Evolutionary conservation across 2,113 vertebrate species (phyloP).

Genomic region (Labeo rohita): DNA sequence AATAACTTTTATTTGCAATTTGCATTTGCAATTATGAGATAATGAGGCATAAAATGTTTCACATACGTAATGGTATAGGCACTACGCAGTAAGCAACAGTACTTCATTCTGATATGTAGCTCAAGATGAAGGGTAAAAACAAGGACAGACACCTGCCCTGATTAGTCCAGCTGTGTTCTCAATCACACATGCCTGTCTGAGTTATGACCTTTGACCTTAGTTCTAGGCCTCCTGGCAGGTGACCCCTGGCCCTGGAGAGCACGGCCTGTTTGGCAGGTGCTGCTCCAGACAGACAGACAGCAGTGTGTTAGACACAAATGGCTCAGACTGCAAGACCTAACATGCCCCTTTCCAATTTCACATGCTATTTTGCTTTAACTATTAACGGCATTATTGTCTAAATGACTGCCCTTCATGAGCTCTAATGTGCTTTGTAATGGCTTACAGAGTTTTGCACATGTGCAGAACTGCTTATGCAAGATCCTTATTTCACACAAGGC

Average conservation of each 20-base stretch:
- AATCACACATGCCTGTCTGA: conserved; percentile 68
- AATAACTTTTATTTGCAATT: background rate
- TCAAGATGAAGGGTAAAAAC: background rate
- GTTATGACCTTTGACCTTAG: conserved; percentile 66
- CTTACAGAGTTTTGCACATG: conserved; percentile 7
- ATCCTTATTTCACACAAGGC: conserved; percentile 9
- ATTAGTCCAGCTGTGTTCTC: conserved; percentile 68
- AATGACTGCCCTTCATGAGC: conserved; percentile 34
- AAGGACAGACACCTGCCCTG: conserved; percentile 56
- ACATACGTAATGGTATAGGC: background rate
- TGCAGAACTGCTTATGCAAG: conserved; percentile 22
- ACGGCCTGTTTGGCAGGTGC: conserved; percentile 67
- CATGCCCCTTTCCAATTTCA: conserved; percentile 13
- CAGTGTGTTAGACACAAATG: conserved; percentile 68
- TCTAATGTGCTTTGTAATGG: conserved; percentile 41
- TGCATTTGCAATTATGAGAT: no score
- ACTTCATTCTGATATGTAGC: background rate
- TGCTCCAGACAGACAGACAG: conserved; percentile 51
- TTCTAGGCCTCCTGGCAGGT: conserved; percentile 61
- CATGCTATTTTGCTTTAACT: conserved; percentile 54
- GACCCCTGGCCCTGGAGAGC: conserved; percentile 59
- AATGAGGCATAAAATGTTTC: background rate
- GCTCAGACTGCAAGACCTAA: conserved; percentile 37
- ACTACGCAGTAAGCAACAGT: background rate
- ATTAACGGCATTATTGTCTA: conserved; percentile 48